Base-by-base conservation (phyloP, 2,888 invertebrate species). In the Tetrapedia diversipes region DNA sequence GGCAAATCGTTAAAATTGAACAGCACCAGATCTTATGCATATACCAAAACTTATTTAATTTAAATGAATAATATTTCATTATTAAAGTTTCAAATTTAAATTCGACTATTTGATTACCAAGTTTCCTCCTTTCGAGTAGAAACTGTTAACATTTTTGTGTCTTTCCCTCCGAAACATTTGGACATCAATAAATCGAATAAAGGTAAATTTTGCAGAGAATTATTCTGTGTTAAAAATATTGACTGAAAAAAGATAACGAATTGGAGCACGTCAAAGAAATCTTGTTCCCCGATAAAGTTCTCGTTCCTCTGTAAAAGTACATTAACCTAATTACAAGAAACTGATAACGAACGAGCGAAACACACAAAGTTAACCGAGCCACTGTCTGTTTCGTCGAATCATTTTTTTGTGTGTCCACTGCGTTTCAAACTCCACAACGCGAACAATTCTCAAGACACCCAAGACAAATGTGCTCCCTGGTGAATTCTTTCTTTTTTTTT, bases 241-340 rank as follows among this genome's bases (percentile, higher is more conserved):
- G n/a, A n/a, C n/a, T n/a, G n/a, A n/a, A 11, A 43, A 16, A 14
- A 1, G 59, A 45, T 29, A 14, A 8, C 16, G 45, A 32, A 45
- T n/a, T 22, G 32, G 32, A 32, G n/a, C 29, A 19, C 19, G 39
- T 16, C 43, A 22, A 60, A 60, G 60, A 45, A 43, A 60, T 43
- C 29, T 22, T 16, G 19, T 19, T 45, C 45, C 16, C 32, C 22
- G 22, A 32, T 45, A 32, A 45, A 45, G 22, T 60, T 32, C 10
- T 22, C 0, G 2, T n/a, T 22, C 19, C 22, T 45, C 32, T 45
- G 43, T n/a, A n/a, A 43, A 45, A 32, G 45, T 19, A 60, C 43
- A 60, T 60, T 60, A 60, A 60, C 60, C 19, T 60, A 60, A 60
- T 60, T 60, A 32, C 32, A 22, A 60, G 60, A 32, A 32, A 45